These are phyloP conservation scores for Cepphus grylle DNA, from an alignment of 2,113 vertebrate genomes.

Conservation along the genomic window DNA sequence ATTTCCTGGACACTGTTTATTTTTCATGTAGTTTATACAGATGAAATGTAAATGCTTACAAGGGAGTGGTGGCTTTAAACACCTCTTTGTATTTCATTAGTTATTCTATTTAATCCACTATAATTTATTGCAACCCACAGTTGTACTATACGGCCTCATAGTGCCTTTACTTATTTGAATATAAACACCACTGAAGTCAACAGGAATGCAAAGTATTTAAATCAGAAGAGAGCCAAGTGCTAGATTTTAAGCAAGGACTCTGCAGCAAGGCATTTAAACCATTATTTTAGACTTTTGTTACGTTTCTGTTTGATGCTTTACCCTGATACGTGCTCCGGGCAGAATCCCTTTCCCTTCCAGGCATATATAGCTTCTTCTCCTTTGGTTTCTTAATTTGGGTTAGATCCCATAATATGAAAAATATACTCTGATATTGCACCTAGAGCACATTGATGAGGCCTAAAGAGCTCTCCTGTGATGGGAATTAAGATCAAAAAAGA, in stretches of 20 bases:
- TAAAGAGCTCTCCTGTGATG: slow-evolving; percentile 55
- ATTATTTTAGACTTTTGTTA: not conserved
- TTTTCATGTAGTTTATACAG: slow-evolving; percentile 15
- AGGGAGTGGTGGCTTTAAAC: not conserved
- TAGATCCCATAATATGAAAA: slow-evolving; percentile 44
- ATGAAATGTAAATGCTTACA: not conserved
- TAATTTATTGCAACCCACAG: not conserved
- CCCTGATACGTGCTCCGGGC: not conserved
- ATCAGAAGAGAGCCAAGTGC: not conserved
- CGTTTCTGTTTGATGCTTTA: slow-evolving; percentile 9
- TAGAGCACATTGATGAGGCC: slow-evolving; percentile 48
- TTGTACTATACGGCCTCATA: not conserved
- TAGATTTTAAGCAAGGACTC: not conserved
- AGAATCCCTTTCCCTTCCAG: slow-evolving; percentile 26
- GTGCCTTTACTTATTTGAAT: slow-evolving; percentile 25
- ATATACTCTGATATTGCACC: slow-evolving; percentile 53
- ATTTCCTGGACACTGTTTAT: slow-evolving; percentile 17
- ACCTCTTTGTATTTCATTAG: slow-evolving; percentile 13
- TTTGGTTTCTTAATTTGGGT: slow-evolving; percentile 62
- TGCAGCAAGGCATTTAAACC: not conserved
- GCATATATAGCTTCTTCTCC: slow-evolving; percentile 5
- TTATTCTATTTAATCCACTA: not conserved
- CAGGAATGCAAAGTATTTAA: slow-evolving; percentile 12
- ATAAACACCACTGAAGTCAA: slow-evolving; percentile 27
- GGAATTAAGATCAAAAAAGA: slow-evolving; percentile 69